A percentile compares a stretch with the other conserved stretches of the same genome.
phyloP scores from a whole-genome alignment of 2,888 invertebrate species.

The Tiliacea citrago region DNA sequence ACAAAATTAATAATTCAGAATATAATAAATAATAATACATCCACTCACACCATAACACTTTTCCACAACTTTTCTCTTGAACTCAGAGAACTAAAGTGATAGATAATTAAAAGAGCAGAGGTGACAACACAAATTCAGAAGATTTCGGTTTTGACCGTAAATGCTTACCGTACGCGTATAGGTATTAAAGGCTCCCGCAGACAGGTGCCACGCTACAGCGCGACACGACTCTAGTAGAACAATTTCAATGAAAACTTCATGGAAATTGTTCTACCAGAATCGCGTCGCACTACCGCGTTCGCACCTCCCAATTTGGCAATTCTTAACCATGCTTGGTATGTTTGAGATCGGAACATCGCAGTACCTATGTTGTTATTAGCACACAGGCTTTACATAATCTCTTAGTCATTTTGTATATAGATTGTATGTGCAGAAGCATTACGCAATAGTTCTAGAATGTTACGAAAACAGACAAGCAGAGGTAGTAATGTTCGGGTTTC shows the following conservation, averaged over 20 bases:
- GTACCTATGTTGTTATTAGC: neutral
- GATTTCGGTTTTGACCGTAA: neutral
- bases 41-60: too few relatives aligned
- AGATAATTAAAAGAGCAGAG: neutral
- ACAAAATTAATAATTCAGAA: slow-evolving; percentile 33
- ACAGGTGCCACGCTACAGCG: too few relatives aligned
- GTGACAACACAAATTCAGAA: neutral
- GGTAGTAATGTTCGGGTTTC: neutral
- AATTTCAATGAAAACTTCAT: too few relatives aligned
- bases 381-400: neutral
- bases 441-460: slow-evolving; percentile 1
- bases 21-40: slow-evolving; percentile 11
- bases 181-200: too few relatives aligned
- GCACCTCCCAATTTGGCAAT: too few relatives aligned
- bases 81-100: neutral
- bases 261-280: too few relatives aligned
- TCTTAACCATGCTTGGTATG: too few relatives aligned
- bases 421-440: neutral
- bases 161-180: neutral
- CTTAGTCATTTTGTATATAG: neutral
- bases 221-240: too few relatives aligned
- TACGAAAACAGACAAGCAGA: neutral
- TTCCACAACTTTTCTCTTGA: neutral
- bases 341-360: neutral
- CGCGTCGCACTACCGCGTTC: too few relatives aligned